phyloP scores from a whole-genome alignment of 2,113 vertebrate genomes.

The Heterochromis multidens region DNA sequence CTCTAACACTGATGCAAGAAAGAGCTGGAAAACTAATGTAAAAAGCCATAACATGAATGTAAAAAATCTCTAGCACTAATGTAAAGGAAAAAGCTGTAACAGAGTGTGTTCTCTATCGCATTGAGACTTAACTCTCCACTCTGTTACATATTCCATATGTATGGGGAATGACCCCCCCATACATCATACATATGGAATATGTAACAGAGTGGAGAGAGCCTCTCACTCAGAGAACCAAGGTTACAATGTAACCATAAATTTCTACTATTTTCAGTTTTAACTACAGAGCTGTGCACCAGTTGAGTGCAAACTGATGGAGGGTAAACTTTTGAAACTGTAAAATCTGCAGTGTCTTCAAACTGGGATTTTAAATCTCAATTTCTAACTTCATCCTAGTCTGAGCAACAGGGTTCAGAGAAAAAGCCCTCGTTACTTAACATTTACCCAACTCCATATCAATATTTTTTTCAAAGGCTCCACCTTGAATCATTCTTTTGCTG shows the following conservation, averaged over 20 bases:
- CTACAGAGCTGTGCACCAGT: background rate
- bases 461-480: background rate
- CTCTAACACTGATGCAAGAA: too few species aligned
- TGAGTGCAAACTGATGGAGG: rapidly evolving
- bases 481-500: background rate
- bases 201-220: too few species aligned
- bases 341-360: background rate
- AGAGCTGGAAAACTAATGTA: too few species aligned
- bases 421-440: background rate
- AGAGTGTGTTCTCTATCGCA: too few species aligned
- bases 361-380: background rate
- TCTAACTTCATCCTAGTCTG: background rate
- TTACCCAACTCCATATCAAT: background rate
- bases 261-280: background rate
- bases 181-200: too few species aligned
- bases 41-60: too few species aligned
- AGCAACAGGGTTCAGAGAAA: background rate
- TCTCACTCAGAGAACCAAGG: too few species aligned
- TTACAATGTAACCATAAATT: too few species aligned
- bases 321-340: background rate
- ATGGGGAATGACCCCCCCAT: too few species aligned
- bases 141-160: too few species aligned
- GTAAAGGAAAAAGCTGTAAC: too few species aligned
- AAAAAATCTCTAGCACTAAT: background rate
- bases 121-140: too few species aligned